Percentiles rank a stretch among this genome's conserved stretches.
Conservation (phyloP, 2,113 vertebrate genomes). For the Mustelus asterias region DNA sequence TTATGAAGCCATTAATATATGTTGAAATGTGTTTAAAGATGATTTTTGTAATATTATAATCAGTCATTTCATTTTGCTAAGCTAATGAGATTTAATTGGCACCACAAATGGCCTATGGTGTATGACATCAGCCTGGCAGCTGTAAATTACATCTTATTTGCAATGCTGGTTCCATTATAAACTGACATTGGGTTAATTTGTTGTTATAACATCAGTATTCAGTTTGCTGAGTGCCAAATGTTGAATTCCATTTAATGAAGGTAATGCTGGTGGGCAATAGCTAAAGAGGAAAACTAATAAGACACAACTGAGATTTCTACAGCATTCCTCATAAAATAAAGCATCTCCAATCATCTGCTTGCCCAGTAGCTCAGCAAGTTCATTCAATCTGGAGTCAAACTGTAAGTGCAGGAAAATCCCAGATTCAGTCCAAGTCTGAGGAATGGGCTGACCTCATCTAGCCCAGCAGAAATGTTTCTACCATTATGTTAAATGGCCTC, state of each 20-base stretch:
- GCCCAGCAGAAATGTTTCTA: too few relatives aligned
- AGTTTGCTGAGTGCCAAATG: constrained; percentile 17
- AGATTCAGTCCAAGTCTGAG: background rate
- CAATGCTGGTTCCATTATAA: constrained; percentile 13
- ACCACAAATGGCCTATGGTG: background rate
- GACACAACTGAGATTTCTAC: background rate
- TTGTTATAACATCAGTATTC: constrained; percentile 8
- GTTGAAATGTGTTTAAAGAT: constrained; percentile 17
- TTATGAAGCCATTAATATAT: constrained; percentile 24
- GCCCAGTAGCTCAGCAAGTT: background rate
- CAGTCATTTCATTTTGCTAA: constrained; percentile 21
- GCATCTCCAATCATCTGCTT: background rate
- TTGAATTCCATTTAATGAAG: constrained; percentile 20
- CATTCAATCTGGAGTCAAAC: background rate
- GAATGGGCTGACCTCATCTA: background rate
- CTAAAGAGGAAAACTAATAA: background rate
- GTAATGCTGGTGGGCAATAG: background rate
- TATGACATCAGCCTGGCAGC: constrained; percentile 18
- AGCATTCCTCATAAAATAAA: background rate
- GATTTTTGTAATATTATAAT: constrained; percentile 27
- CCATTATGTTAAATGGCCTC: background rate
- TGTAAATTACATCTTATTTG: constrained; percentile 26
- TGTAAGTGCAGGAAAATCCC: background rate
- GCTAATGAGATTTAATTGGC: constrained; percentile 33
- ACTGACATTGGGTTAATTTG: background rate